A percentile compares a stretch with the other conserved stretches of the same genome.
Conservation (phyloP, 2,888 invertebrate genomes). For the Heteromurus nitidus region DNA sequence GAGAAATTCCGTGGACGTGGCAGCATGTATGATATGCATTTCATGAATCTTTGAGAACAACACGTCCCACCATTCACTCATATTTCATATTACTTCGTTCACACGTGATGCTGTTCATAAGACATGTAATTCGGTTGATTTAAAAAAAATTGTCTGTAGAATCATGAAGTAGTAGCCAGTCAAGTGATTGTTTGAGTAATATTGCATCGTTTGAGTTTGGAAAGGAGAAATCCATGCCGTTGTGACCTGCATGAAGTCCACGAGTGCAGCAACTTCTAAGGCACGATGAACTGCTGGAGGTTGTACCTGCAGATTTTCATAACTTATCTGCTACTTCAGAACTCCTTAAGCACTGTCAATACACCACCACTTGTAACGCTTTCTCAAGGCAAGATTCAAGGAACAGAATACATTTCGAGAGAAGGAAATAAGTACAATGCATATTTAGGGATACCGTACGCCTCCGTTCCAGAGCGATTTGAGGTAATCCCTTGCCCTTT, state of each 20-base stretch:
- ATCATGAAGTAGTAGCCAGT: too few relatives aligned
- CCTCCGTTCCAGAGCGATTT: conserved; percentile 48
- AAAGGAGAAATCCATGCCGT: too few relatives aligned
- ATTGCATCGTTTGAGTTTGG: too few relatives aligned
- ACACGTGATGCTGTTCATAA: too few relatives aligned
- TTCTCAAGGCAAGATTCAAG: conserved; percentile 55
- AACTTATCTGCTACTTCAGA: conserved; percentile 1
- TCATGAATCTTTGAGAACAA: too few relatives aligned
- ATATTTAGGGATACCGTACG: conserved; percentile 64
- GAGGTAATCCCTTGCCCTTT: conserved; percentile 45
- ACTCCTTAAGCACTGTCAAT: background rate
- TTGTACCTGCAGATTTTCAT: background rate
- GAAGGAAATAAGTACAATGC: conserved; percentile 45
- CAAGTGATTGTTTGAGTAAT: too few relatives aligned
- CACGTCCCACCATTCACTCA: too few relatives aligned
- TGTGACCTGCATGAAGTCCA: too few relatives aligned
- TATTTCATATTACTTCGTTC: too few relatives aligned
- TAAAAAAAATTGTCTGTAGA: too few relatives aligned
- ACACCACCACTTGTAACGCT: conserved; percentile 40
- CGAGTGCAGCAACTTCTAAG: too few relatives aligned
- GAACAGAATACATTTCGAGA: conserved; percentile 34
- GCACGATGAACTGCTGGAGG: conserved; percentile 26
- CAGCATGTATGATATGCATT: background rate
- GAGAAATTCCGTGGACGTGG: conserved; percentile 9
- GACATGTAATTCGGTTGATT: too few relatives aligned